Evolutionary conservation across 2,113 vertebrate genomes (phyloP).

Genomic region (Thermophis baileyi): DNA sequence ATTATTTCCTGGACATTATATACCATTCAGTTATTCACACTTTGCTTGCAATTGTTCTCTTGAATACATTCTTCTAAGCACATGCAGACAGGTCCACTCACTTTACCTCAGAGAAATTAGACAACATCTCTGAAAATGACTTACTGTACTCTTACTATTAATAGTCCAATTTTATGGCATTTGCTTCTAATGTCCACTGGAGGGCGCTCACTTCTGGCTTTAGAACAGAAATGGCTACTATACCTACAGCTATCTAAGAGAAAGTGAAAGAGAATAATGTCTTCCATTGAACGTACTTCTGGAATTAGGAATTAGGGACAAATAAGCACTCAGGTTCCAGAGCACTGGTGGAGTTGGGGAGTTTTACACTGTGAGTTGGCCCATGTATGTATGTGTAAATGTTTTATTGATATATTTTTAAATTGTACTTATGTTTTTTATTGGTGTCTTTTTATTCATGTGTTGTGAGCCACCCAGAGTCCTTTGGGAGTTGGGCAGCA

Average conservation of each 20-base stretch:
- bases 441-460: too few relatives aligned
- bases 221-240: neutral
- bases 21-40: too few relatives aligned
- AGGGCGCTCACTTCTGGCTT: slow-evolving; percentile 24
- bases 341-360: neutral
- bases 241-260: neutral
- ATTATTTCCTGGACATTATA: accelerated
- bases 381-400: too few relatives aligned
- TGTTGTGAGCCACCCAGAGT: too few relatives aligned
- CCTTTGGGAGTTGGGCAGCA: too few relatives aligned
- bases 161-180: neutral
- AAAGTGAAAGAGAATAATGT: neutral
- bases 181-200: slow-evolving; percentile 28
- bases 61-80: too few relatives aligned
- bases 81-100: neutral
- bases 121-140: neutral
- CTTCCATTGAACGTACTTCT: neutral
- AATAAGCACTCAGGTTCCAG: neutral
- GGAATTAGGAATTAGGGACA: neutral
- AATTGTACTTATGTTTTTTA: too few relatives aligned
- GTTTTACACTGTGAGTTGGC: too few relatives aligned
- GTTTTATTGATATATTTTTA: too few relatives aligned
- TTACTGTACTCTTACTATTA: neutral
- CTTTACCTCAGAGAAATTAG: neutral
- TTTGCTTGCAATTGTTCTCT: too few relatives aligned